phyloP scores from a whole-genome alignment of 1,140 invertebrate genomes.

The Drosophila truncata region DNA sequence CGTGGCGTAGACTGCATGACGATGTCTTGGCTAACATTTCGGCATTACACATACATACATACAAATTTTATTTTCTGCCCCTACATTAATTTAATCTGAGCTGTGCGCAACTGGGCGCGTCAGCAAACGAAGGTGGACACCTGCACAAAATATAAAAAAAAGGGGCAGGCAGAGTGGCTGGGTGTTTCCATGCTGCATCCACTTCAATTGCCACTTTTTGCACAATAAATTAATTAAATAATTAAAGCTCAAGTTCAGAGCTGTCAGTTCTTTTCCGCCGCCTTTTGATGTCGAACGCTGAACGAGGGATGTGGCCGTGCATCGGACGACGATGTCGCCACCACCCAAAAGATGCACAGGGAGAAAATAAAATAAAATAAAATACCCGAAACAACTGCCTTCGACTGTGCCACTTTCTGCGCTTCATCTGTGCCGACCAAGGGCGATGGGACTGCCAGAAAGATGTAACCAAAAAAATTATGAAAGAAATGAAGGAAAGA shows the following conservation, averaged over 20 bases:
- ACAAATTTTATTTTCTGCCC: constrained; percentile 3
- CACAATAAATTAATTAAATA: constrained; percentile 83
- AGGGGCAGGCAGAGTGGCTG: constrained; percentile 9
- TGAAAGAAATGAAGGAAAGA: constrained; percentile 5
- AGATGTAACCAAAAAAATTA: constrained; percentile 25
- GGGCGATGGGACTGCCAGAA: constrained; percentile 30
- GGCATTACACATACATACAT: neutral
- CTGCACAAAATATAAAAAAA: constrained; percentile 45
- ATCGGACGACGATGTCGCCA: constrained; percentile 9
- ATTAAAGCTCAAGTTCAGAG: constrained; percentile 78
- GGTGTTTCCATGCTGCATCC: constrained; percentile 46
- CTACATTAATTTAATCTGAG: constrained; percentile 70
- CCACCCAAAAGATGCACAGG: constrained; percentile 27
- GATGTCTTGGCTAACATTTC: constrained; percentile 36
- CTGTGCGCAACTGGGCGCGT: constrained; percentile 76
- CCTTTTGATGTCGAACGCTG: constrained; percentile 46
- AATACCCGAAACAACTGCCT: constrained; percentile 9
- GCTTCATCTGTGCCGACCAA: constrained; percentile 71
- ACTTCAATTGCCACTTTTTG: constrained; percentile 73
- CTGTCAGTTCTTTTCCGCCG: constrained; percentile 51
- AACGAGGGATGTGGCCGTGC: constrained; percentile 28
- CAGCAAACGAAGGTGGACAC: constrained; percentile 66
- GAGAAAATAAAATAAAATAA: constrained; percentile 9
- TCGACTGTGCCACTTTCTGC: constrained; percentile 69
- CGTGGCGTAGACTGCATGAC: constrained; percentile 83